Evolutionary conservation across 1,140 invertebrate species (phyloP), one percentile per base, ranked within the genome.

Genomic region (Leucophenga varia): DNA sequence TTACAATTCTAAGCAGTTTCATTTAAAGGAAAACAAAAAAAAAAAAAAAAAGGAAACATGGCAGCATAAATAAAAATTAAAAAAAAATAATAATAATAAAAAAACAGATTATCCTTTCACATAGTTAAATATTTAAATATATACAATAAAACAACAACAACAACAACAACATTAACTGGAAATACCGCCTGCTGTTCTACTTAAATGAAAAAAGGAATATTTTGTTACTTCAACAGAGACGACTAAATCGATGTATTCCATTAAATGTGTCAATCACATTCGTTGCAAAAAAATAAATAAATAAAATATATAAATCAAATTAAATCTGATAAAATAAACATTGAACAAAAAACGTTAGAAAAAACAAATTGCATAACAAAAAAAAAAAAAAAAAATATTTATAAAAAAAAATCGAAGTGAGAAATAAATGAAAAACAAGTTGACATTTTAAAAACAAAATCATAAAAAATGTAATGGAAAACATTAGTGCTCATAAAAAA

Each of bases 401-500:
- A 30, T 34, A 16, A 22, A 43, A 50, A 16, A 46, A 32, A 37
- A 38, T 9, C 16, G 19, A 53, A 35, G 17, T 19, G 22, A 45
- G 30, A 25, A 52, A 49, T 17, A 28, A 45, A 40, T 48, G 39
- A 54, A 49, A 47, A 51, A 58, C 57, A 61, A 64, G 61, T 69
- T 47, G 52, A 52, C 64, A 47, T 60, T 61, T 64, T 12, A 58
- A 72, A 58, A 65, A 42, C 28, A 53, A 45, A 59, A 43, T 54
- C 57, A 67, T 69, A 64, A 69, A 73, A 67, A 67, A 71, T 74
- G 71, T 74, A 73, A 74, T 74, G 71, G 71, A 71, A 74, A 71
- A 55, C 59, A 67, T 63, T 71, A 69, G 57, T 57, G 52, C 54
- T 64, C 59, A 59, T 65, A 74, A 74, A 73, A 72, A 74, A 74